Base-by-base conservation (phyloP, 2,113 vertebrate genomes). In the Strigops habroptila region DNA sequence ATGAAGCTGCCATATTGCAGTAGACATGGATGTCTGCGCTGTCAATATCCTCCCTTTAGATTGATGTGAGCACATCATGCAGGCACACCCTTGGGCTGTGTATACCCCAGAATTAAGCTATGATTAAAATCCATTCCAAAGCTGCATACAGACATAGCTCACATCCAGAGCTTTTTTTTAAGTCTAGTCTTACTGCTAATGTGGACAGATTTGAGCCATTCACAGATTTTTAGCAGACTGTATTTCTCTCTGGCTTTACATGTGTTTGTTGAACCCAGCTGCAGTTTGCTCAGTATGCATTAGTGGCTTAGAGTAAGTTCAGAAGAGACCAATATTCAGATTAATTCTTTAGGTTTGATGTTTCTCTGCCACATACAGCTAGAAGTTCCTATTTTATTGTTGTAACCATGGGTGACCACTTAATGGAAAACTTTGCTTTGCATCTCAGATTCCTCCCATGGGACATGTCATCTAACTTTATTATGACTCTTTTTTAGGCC, bases 41-140 rank as follows among this genome's bases (percentile, higher is more conserved):
- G 86, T 82, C 91, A 88, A 4, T 57, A 65, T 86, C 83, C 53
- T 95, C 70, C 82, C 88, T 88, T 89, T 59, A 30, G 63, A 46
- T 55, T 94, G 92, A 85, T 87, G 93, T 44, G 53, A 46, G 79
- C 96, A 89, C 52, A 44, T 89, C 28, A 5, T 59, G 95, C 94
- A 91, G 93, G 44, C 93, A 75, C 91, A 76, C 88, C 97, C 94
- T 91, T 60, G 74, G 80, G 92, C 88, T 86, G 11, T 86, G 46
- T 75, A 22, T 60, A 37, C 8, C 16, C 30, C 31, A 83, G 57
- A 86, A 39, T 55, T 83, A 63, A 81, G 28, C 80, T 23, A 1
- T 51, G 69, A 71, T 63, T 60, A 76, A 68, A 86, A 84, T 35
- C 90, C 74, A 79, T 79, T 91, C 65, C 82, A 91, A 59, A 86